These are phyloP conservation scores for Euglossa dilemma DNA, from an alignment of 1,140 invertebrate species.

Conservation along the genomic window DNA sequence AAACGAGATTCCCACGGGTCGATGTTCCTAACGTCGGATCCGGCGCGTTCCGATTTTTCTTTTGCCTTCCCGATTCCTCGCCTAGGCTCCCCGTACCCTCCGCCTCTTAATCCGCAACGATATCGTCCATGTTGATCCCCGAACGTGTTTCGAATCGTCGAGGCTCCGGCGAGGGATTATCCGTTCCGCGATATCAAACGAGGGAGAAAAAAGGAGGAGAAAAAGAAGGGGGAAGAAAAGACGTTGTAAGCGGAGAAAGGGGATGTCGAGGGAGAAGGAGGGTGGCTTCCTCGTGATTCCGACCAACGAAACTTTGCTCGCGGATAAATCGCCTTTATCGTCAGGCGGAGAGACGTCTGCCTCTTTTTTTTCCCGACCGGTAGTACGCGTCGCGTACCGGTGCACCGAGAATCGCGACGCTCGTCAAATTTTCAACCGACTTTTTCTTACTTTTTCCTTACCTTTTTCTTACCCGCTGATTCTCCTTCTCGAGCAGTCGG, in stretches of 20 bases:
- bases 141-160: slow-evolving; percentile 64
- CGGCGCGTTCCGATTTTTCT: background rate
- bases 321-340: slow-evolving; percentile 39
- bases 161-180: slow-evolving; percentile 48
- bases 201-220: background rate
- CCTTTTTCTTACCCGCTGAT: background rate
- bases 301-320: slow-evolving; percentile 11
- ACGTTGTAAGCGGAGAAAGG: slow-evolving; percentile 2
- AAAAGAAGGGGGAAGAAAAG: background rate
- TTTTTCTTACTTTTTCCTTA: no score
- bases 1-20: background rate
- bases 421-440: background rate
- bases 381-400: background rate
- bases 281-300: slow-evolving; percentile 36
- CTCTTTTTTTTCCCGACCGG: background rate
- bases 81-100: slow-evolving; percentile 4
- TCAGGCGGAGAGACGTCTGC: background rate
- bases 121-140: slow-evolving; percentile 54
- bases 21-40: background rate
- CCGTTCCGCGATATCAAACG: slow-evolving; percentile 46
- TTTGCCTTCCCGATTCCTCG: slow-evolving; percentile 14
- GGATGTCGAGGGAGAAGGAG: background rate
- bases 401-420: background rate
- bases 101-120: slow-evolving; percentile 48
- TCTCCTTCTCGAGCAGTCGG: background rate